These are phyloP conservation scores for Crocuta crocuta DNA, from an alignment of 2,113 vertebrate species.

Conservation along the genomic window DNA sequence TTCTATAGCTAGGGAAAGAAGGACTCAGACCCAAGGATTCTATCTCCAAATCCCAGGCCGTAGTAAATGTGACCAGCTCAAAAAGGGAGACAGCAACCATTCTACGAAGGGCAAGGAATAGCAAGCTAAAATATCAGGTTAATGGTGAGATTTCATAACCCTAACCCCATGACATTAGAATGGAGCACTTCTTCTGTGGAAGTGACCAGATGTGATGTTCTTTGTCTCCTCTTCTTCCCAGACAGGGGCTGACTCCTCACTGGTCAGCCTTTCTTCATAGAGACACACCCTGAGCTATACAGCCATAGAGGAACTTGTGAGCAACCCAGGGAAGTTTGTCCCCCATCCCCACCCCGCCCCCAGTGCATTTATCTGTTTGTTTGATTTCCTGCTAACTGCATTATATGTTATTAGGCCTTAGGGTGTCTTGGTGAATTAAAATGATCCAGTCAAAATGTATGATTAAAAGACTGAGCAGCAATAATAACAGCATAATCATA, in stretches of 20 bases:
- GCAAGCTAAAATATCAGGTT: background rate
- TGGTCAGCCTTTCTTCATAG: background rate
- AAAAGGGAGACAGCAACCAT: background rate
- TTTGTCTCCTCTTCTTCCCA: background rate
- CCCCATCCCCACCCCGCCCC: background rate
- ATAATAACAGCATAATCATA: constrained; percentile 69
- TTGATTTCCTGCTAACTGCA: constrained; percentile 59
- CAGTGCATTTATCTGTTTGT: constrained; percentile 64
- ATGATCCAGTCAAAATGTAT: constrained; percentile 73
- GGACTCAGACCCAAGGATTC: background rate
- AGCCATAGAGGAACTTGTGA: background rate
- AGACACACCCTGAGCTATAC: background rate
- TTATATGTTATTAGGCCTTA: constrained; percentile 74
- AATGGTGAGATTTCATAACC: background rate
- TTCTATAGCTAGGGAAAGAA: background rate
- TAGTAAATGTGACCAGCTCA: background rate
- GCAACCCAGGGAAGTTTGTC: constrained; percentile 15
- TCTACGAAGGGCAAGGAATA: background rate
- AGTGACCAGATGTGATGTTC: background rate
- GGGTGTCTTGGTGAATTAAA: constrained; percentile 74
- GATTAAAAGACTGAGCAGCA: constrained; percentile 76
- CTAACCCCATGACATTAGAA: background rate
- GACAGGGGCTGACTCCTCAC: background rate
- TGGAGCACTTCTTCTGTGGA: background rate
- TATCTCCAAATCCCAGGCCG: background rate